Percentiles rank a stretch among this genome's conserved stretches.
Conservation (phyloP, 2,113 vertebrate species). For the Ciconia maguari region DNA sequence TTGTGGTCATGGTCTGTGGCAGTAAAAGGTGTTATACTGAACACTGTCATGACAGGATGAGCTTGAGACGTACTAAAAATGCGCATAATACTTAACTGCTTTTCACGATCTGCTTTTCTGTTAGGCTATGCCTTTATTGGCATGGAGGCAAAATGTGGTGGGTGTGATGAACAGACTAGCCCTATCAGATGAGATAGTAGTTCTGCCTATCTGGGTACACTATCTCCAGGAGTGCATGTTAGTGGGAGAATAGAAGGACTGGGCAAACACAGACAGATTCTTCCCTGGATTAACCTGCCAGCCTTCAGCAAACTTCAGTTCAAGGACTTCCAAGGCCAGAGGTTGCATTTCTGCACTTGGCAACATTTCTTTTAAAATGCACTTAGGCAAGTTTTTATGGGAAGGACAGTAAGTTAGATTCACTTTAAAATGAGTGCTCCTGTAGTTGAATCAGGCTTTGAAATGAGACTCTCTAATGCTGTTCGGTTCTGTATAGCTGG, state of each 20-base stretch:
- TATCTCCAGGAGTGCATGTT: not conserved
- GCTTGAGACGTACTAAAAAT: not conserved
- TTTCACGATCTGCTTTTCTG: not conserved
- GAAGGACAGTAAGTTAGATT: not conserved
- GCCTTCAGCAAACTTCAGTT: conserved; percentile 44
- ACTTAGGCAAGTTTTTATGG: not conserved
- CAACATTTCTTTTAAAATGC: not conserved
- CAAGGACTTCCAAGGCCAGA: conserved; percentile 15
- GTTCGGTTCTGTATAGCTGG: not conserved
- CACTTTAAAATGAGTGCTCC: not conserved
- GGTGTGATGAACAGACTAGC: not conserved
- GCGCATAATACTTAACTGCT: not conserved
- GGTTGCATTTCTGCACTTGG: conserved; percentile 12
- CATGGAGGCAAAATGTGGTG: not conserved
- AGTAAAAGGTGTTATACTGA: not conserved
- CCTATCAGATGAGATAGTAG: not conserved
- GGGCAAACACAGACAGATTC: not conserved
- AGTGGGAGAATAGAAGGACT: not conserved
- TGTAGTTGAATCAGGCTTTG: not conserved
- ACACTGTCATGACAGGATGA: not conserved
- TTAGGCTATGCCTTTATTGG: not conserved
- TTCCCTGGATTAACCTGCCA: conserved; percentile 10
- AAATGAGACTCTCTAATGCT: not conserved
- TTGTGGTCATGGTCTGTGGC: not conserved
- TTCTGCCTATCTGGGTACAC: not conserved